Base-by-base conservation (phyloP, 2,797 vertebrate genomes). In the Argyrosomus regius region DNA sequence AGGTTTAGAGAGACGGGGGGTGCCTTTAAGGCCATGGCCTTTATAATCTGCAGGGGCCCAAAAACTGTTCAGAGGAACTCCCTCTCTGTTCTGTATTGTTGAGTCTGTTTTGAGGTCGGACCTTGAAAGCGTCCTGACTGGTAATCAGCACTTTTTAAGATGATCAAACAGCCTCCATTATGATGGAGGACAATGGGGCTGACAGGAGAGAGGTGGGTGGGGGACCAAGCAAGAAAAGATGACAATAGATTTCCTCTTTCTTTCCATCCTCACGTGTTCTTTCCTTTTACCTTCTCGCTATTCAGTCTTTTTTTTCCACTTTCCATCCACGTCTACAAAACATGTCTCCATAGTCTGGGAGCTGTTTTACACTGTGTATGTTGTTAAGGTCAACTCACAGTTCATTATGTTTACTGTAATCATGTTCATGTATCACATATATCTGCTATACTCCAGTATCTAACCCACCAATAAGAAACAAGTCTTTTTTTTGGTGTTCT, bases 131-230 rank as follows among this genome's bases (percentile, higher is more conserved):
- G 35, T 81, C 70, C 82, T 91, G 88, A 92, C 91, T 90, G 88
- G 82, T 90, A 84, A 92, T 92, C 90, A 90, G 80, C 50, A 79
- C 72, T 90, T 91, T 90, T 85, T 72, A 87, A 78, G 76, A 80
- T 91, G 87, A 92, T 93, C 90, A 93, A 93, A 92, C 86, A 18
- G 60, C 39, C 78, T 81, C 88, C 60, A 82, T 93, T 93, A 89
- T 92, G 84, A 86, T 16, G 56, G 61, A 69, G 85, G 84, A 93
- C 92, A 93, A 93, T 81, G 56, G 79, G 43, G 45, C 72, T 85
- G 89, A 91, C 90, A 87, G 87, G 64, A 73, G 71, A 67, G 35
- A 39, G 35, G 35, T 39, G 35, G 65, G 75, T 49, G 43, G 71
- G 67, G 58, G 64, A 76, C 13, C 14, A 24, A 48, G 64, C 53